A percentile compares a stretch with the other conserved stretches of the same genome.
phyloP scores from a whole-genome alignment of 2,797 vertebrate genomes.

The Phoxinus dragarum region DNA sequence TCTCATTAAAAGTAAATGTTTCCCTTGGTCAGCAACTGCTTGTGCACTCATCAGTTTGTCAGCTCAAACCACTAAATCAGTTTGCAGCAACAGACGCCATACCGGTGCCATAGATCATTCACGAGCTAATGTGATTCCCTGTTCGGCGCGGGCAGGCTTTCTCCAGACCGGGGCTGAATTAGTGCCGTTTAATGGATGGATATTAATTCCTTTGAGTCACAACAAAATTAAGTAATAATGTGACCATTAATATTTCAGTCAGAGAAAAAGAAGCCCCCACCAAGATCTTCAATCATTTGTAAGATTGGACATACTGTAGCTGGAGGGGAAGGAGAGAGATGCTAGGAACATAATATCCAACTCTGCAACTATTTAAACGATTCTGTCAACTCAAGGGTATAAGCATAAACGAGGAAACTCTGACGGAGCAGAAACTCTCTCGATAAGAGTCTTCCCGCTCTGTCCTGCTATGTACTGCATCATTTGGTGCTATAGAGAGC shows the following conservation, averaged over 20 bases:
- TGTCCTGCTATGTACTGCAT: slow-evolving; percentile 42
- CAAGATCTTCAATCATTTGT: slow-evolving; percentile 70
- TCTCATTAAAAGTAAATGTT: slow-evolving; percentile 63
- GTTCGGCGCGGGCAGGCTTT: slow-evolving; percentile 63
- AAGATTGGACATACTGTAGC: slow-evolving; percentile 59
- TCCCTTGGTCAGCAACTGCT: slow-evolving; percentile 62
- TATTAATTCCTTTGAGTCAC: slow-evolving; percentile 82
- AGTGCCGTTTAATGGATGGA: slow-evolving; percentile 76
- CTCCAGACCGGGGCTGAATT: slow-evolving; percentile 72
- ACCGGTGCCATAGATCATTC: slow-evolving; percentile 75
- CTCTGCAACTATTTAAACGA: slow-evolving; percentile 29
- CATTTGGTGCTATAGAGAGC: slow-evolving; percentile 52
- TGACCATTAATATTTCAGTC: slow-evolving; percentile 81
- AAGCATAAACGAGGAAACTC: slow-evolving; percentile 16
- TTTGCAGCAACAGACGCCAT: slow-evolving; percentile 68
- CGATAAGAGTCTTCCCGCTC: slow-evolving; percentile 8
- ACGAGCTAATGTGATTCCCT: slow-evolving; percentile 74
- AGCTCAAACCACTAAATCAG: slow-evolving; percentile 72
- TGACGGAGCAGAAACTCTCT: slow-evolving; percentile 18
- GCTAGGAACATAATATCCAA: slow-evolving; percentile 1
- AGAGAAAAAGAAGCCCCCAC: slow-evolving; percentile 61
- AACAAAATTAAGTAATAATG: slow-evolving; percentile 83
- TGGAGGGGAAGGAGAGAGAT: slow-evolving; percentile 1
- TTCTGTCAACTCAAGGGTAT: slow-evolving; percentile 30
- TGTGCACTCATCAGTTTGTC: slow-evolving; percentile 72